Conservation (phyloP, 2,113 vertebrate species). For the Sapayoa aenigma region DNA sequence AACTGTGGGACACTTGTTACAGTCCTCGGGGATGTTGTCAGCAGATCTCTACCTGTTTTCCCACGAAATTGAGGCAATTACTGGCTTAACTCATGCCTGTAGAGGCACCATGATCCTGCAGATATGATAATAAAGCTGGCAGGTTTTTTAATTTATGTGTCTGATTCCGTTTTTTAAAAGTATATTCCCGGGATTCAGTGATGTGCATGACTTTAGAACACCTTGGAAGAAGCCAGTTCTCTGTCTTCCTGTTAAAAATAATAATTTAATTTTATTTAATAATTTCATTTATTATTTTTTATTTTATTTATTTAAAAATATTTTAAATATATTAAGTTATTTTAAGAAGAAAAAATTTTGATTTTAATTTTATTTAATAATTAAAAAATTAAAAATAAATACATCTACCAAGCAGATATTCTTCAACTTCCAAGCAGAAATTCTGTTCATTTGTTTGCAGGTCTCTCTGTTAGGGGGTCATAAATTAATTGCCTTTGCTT, state of each 20-base stretch:
- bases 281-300: too few species aligned
- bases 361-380: too few species aligned
- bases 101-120: background rate
- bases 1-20: background rate
- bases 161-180: background rate
- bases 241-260: background rate
- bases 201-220: background rate
- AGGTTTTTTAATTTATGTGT: background rate
- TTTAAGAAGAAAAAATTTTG: too few species aligned
- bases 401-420: too few species aligned
- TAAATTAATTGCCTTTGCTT: background rate
- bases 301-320: too few species aligned
- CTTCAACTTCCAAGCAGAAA: background rate
- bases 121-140: background rate
- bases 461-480: background rate
- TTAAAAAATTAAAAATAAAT: background rate
- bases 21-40: background rate
- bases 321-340: too few species aligned
- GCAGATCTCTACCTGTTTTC: conserved; percentile 5
- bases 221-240: background rate
- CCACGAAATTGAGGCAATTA: background rate
- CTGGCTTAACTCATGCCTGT: background rate
- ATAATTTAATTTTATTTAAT: too few species aligned
- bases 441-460: background rate
- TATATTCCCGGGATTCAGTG: background rate